Evolutionary conservation across 2,113 vertebrate genomes (phyloP).

Genomic region (Hemibates koningsi): DNA sequence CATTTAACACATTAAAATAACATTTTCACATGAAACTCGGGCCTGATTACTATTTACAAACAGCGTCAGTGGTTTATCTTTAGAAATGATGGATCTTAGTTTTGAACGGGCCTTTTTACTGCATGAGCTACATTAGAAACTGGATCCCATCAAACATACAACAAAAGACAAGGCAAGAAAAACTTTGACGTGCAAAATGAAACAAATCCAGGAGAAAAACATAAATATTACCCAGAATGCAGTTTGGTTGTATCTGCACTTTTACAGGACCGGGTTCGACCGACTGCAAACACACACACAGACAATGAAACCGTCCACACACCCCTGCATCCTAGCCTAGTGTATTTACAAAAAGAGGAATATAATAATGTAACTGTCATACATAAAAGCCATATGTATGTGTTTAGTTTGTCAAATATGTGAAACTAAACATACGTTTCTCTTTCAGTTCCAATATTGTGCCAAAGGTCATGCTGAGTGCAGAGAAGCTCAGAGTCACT

Average conservation of each 20-base stretch:
- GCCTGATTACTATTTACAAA: background rate
- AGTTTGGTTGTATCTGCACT: background rate
- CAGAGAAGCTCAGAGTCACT: background rate
- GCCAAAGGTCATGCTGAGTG: background rate
- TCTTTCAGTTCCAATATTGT: background rate
- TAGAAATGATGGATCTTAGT: background rate
- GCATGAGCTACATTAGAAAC: background rate
- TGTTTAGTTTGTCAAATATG: background rate
- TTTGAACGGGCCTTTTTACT: background rate
- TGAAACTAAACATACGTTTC: background rate
- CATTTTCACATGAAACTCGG: background rate
- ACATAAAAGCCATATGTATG: background rate
- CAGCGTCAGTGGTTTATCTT: background rate
- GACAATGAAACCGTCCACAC: background rate
- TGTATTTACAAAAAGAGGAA: background rate
- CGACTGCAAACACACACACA: background rate
- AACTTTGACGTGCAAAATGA: background rate
- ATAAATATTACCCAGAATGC: background rate
- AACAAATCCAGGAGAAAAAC: background rate
- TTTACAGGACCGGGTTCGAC: background rate
- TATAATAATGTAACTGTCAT: background rate
- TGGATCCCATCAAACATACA: background rate
- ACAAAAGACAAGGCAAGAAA: background rate
- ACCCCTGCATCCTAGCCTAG: background rate
- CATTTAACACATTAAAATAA: background rate